Conservation (phyloP, 92 coral and sea anemone genomes). For the Pocillopora grandis region DNA sequence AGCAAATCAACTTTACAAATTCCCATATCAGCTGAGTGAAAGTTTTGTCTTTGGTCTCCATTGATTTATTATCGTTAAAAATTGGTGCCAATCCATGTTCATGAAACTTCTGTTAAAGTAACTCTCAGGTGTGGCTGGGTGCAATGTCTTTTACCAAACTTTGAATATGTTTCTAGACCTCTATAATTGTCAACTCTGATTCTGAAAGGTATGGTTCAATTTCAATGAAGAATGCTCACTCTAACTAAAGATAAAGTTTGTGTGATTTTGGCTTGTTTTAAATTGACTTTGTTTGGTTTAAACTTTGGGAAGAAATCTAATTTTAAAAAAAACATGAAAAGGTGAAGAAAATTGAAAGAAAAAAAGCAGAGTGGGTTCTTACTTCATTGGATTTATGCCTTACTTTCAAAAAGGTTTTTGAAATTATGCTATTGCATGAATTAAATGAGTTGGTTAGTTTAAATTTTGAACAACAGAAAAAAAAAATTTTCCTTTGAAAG, state of each 20-base stretch:
- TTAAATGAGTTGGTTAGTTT: constrained; percentile 89
- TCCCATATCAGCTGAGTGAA: constrained; percentile 12
- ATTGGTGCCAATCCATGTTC: not conserved
- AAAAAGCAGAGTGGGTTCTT: not conserved
- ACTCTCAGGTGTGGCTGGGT: not conserved
- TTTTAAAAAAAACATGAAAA: no score
- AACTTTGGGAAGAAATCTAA: no score
- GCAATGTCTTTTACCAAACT: constrained; percentile 40
- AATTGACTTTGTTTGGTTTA: no score
- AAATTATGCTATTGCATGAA: constrained; percentile 33
- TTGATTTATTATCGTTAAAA: not conserved
- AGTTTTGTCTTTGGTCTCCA: constrained; percentile 1
- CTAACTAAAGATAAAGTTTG: no score
- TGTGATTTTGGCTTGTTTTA: no score
- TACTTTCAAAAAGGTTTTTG: constrained; percentile 24
- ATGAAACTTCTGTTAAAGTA: not conserved
- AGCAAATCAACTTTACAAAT: not conserved
- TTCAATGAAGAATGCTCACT: not conserved
- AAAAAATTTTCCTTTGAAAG: constrained; percentile 11
- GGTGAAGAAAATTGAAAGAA: not conserved
- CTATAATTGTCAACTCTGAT: not conserved
- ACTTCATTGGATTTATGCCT: constrained; percentile 28
- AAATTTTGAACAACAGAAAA: not conserved
- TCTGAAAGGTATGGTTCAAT: not conserved
- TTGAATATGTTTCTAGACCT: constrained; percentile 45